These are phyloP conservation scores for Stratiolaelaps scimitus DNA, from an alignment of 1,140 invertebrate genomes.

Conservation along the genomic window DNA sequence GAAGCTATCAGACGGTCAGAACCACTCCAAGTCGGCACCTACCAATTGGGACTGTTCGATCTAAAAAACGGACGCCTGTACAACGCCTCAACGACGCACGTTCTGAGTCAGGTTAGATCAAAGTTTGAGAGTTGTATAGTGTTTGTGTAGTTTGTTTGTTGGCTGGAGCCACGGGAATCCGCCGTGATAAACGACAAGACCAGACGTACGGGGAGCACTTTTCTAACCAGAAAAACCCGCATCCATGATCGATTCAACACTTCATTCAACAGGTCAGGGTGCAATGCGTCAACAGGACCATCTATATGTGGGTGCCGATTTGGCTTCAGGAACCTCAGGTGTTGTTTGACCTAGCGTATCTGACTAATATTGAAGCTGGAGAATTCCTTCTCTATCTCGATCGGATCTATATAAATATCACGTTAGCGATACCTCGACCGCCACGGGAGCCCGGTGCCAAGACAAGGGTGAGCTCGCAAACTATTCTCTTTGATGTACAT, in stretches of 20 bases:
- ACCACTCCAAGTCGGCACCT: conserved; percentile 4
- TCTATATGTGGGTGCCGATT: background rate
- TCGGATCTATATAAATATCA: background rate
- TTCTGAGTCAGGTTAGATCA: background rate
- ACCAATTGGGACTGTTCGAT: background rate
- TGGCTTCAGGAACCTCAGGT: background rate
- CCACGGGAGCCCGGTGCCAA: conserved; percentile 2
- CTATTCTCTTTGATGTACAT: background rate
- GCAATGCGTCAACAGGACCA: conserved; percentile 4
- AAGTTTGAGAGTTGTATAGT: too few species aligned
- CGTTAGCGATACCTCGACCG: background rate
- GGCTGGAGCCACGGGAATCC: too few species aligned
- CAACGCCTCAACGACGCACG: background rate
- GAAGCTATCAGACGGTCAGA: conserved; percentile 5
- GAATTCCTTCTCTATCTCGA: conserved; percentile 16
- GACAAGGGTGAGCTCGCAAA: background rate
- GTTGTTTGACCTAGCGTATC: background rate
- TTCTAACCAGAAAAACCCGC: too few species aligned
- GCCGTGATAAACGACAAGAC: too few species aligned
- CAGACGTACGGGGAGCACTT: too few species aligned
- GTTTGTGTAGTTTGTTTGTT: too few species aligned
- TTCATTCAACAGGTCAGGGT: background rate
- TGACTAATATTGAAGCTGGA: background rate
- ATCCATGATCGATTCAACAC: too few species aligned
- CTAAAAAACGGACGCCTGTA: background rate